Percentiles rank a stretch among this genome's conserved stretches.
Conservation (phyloP, 2,113 vertebrate species). For the Catharus minimus region DNA sequence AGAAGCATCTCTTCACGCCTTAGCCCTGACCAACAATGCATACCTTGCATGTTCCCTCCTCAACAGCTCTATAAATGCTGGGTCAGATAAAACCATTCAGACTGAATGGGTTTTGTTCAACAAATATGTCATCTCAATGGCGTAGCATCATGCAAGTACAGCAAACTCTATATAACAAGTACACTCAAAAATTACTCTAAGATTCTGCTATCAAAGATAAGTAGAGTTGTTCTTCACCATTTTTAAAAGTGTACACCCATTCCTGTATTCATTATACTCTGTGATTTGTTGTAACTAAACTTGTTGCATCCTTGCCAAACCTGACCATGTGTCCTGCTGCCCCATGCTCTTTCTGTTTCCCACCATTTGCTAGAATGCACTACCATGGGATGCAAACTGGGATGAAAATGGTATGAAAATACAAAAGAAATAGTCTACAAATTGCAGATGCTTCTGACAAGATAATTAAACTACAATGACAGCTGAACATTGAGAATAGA, state of each 20-base stretch:
- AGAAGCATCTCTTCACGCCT: neutral
- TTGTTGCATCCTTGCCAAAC: neutral
- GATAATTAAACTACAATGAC: slow-evolving; percentile 19
- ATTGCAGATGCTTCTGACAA: neutral
- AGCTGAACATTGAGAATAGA: neutral
- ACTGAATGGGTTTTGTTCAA: neutral
- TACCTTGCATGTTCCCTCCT: neutral
- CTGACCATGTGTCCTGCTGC: neutral
- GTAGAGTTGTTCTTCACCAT: neutral
- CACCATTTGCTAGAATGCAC: neutral
- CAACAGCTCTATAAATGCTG: neutral
- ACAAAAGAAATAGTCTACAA: neutral
- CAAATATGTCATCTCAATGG: neutral
- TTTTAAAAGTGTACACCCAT: neutral
- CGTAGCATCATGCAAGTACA: neutral
- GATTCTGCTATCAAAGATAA: neutral
- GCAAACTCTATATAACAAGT: neutral
- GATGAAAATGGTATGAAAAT: neutral
- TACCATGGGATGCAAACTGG: neutral
- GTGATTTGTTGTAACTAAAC: neutral
- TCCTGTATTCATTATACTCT: neutral
- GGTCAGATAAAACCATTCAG: neutral
- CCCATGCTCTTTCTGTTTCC: neutral
- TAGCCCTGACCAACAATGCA: neutral
- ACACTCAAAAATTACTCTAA: neutral